Base-by-base conservation (phyloP, 2,113 vertebrate species). In the Ranitomeya imitator region DNA sequence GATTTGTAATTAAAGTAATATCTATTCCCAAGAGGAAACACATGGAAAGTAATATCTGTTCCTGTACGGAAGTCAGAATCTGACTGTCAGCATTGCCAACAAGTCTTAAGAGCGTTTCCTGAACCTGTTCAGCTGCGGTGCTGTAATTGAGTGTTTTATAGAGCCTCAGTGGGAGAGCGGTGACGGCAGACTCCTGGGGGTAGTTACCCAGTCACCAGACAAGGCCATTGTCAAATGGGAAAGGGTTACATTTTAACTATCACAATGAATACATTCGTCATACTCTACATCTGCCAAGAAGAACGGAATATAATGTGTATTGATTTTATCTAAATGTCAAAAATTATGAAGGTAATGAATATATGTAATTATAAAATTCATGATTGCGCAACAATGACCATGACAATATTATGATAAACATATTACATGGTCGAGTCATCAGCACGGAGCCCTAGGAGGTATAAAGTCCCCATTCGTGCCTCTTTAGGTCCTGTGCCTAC, bases 21-120 rank as follows among this genome's bases (percentile, higher is more conserved):
- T 54, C 31, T 54, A 54, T 88, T 55, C 86, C 55, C 79, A 23
- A 77, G 79, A 52, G 86, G 57, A 18, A 61, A 74, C 15, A 63
- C 26, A 15, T 76, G 83, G 86, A 80, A 88, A 83, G 86, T 61
- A 83, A 88, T 88, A 83, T 88, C 69, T 51, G 71, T 88, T 88
- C 86, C 57, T 82, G 67, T 76, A 63, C 45, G 86, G 86, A 88
- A 83, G n/a, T 52, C 19, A 26, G 18, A 57, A 77, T 69, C 18
- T 74, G 54, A n/a, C n/a, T n/a, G 26, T 61, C 65, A 23, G 18
- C 12, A 9, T 26, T 88, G 86, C 86, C 86, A 88, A 76, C 23
- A 57, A 23, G 23, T 54, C 65, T 60, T 80, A n/a, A 59, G 65
- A 82, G 57, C 59, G 16, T 88, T 83, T 83, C 52, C 55, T 88